Conservation (phyloP, 2,113 vertebrate species). For the Heloderma charlesbogerti region DNA sequence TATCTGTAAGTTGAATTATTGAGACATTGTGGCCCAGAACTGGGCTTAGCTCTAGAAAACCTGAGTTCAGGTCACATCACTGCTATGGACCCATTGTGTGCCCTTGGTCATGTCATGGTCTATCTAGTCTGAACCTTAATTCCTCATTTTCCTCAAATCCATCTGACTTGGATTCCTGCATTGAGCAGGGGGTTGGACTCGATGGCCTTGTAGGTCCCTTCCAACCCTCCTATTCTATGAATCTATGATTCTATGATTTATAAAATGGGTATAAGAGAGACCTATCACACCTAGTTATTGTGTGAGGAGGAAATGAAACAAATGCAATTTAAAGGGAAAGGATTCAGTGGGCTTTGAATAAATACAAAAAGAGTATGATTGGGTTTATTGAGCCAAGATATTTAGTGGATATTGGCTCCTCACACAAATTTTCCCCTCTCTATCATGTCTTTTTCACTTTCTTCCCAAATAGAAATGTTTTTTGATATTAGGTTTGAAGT, state of each 20-base stretch:
- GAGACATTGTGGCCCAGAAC: neutral
- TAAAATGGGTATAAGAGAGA: neutral
- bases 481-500: neutral
- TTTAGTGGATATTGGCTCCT: neutral
- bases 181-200: no score
- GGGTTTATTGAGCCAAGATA: neutral
- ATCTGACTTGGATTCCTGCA: no score
- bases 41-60: neutral
- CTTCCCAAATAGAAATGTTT: neutral
- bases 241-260: no score
- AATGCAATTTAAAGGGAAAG: neutral
- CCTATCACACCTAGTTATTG: neutral
- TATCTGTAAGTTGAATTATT: neutral
- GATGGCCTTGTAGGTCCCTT: no score
- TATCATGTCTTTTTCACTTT: neutral
- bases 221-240: no score
- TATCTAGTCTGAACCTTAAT: neutral
- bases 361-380: neutral
- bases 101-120: neutral
- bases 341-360: neutral
- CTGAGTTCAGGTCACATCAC: neutral
- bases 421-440: neutral
- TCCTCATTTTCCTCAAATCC: no score
- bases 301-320: slow-evolving; percentile 2
- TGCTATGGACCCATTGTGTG: neutral